phyloP scores from a whole-genome alignment of 2,888 invertebrate genomes.

The Lochmaea crataegi region DNA sequence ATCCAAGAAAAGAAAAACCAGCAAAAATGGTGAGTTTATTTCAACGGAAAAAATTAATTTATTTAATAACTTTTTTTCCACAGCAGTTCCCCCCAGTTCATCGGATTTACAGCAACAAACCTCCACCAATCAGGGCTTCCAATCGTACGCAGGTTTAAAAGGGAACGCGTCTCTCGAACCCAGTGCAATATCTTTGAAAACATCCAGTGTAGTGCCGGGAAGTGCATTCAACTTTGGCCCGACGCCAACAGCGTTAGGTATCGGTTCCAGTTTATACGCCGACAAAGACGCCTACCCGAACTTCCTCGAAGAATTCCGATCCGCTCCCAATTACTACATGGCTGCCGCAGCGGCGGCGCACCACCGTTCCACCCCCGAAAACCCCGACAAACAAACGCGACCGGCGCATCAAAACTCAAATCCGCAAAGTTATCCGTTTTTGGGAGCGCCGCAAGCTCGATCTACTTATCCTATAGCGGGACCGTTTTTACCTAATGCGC shows the following conservation, averaged over 20 bases:
- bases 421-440: conserved; percentile 69
- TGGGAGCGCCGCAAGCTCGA: conserved; percentile 67
- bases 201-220: conserved; percentile 79
- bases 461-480: conserved; percentile 72
- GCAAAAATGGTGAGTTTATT: conserved; percentile 38
- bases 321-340: conserved; percentile 71
- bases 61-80: conserved; percentile 18
- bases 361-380: conserved; percentile 50
- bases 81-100: conserved; percentile 31
- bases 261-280: conserved; percentile 70
- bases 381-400: conserved; percentile 62
- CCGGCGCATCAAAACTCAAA: conserved; percentile 59
- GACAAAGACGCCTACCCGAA: conserved; percentile 76
- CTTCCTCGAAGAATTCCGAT: conserved; percentile 77
- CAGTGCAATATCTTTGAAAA: conserved; percentile 72
- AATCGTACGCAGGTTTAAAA: conserved; percentile 71
- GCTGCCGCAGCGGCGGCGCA: conserved; percentile 63
- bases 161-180: conserved; percentile 60
- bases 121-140: conserved; percentile 66
- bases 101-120: conserved; percentile 42
- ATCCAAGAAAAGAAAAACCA: conserved; percentile 53
- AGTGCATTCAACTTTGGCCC: conserved; percentile 89
- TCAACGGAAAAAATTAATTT: background rate
- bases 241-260: conserved; percentile 70
- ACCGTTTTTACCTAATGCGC: conserved; percentile 70